phyloP scores from a whole-genome alignment of 1,140 invertebrate species.

The Rhopalosiphum maidis region DNA sequence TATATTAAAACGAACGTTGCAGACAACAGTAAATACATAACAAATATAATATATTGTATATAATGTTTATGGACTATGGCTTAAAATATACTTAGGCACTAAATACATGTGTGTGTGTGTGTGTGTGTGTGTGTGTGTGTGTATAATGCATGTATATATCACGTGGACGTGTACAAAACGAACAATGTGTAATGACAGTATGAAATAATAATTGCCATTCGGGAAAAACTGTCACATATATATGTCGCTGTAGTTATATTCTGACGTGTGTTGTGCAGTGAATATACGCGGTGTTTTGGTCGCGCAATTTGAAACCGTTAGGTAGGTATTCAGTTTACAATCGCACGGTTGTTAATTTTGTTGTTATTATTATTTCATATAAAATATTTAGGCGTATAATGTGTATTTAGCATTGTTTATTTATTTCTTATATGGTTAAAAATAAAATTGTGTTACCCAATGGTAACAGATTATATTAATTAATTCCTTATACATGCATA shows the following conservation, averaged over 20 bases:
- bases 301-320: slow-evolving; percentile 28
- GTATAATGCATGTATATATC: background rate
- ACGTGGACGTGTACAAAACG: background rate
- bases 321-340: background rate
- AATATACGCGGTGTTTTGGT: background rate
- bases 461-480: background rate
- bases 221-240: slow-evolving; percentile 38
- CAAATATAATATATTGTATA: background rate
- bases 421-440: background rate
- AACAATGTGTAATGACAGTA: background rate
- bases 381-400: background rate
- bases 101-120: background rate
- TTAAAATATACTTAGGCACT: background rate
- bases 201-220: slow-evolving; percentile 35
- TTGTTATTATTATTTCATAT: background rate
- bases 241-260: background rate
- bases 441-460: background rate
- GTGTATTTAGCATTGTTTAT: background rate
- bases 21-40: background rate
- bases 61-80: background rate
- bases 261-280: background rate
- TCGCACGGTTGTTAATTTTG: slow-evolving; percentile 8
- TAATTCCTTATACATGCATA: background rate
- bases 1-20: background rate
- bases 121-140: background rate